phyloP scores from a whole-genome alignment of 53 echinoderm and acorn worm genomes.

The Zoroaster sp. region DNA sequence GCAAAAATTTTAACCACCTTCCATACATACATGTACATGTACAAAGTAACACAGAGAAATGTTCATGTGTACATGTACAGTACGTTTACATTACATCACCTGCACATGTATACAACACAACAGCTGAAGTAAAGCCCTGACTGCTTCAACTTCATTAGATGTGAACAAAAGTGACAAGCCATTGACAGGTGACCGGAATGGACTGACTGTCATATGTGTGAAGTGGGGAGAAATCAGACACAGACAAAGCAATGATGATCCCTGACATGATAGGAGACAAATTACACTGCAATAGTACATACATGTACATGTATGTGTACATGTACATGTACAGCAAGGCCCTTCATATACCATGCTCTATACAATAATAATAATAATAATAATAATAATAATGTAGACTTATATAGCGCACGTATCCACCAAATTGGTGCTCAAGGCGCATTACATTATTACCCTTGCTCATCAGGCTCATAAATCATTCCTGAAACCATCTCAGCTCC shows the following conservation, averaged over 20 bases:
- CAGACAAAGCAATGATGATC: not conserved
- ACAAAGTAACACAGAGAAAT: too few relatives aligned
- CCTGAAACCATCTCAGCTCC: too few relatives aligned
- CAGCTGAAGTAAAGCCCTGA: too few relatives aligned
- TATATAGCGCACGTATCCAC: not conserved
- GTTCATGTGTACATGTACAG: too few relatives aligned
- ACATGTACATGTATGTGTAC: not conserved
- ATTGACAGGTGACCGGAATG: not conserved
- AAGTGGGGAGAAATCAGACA: not conserved
- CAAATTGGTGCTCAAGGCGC: not conserved
- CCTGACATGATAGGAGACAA: not conserved
- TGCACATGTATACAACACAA: too few relatives aligned
- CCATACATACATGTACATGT: too few relatives aligned
- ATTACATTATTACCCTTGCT: too few relatives aligned
- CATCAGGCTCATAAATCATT: too few relatives aligned
- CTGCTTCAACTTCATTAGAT: not conserved
- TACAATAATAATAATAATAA: not conserved
- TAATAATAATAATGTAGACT: not conserved
- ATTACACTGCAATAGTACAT: not conserved
- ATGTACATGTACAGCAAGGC: not conserved
- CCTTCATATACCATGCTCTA: not conserved
- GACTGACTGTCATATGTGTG: not conserved
- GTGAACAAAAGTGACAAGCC: not conserved
- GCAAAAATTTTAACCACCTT: too few relatives aligned
- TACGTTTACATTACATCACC: too few relatives aligned